A percentile compares a stretch with the other conserved stretches of the same genome.
Conservation (phyloP, 1,140 invertebrate species). For the Babylonia areolata region DNA sequence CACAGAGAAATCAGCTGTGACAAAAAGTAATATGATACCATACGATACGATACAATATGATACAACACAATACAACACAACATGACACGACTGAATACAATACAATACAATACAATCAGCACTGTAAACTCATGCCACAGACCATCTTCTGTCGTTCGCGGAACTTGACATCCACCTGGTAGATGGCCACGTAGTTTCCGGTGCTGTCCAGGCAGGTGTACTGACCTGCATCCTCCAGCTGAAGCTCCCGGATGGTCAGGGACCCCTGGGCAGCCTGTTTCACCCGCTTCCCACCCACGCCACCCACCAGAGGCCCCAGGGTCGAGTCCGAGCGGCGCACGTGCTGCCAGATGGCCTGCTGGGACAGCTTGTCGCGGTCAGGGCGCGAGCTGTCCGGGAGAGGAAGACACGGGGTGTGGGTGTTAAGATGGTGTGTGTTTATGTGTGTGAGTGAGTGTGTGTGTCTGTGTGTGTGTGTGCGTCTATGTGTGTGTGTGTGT, state of each 20-base stretch:
- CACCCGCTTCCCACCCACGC: conserved; percentile 26
- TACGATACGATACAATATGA: too few relatives aligned
- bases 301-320: background rate
- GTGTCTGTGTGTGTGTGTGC: background rate
- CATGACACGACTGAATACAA: too few relatives aligned
- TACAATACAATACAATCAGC: too few relatives aligned
- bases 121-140: too few relatives aligned
- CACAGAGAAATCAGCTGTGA: too few relatives aligned
- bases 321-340: conserved; percentile 42
- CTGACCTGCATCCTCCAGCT: conserved; percentile 62
- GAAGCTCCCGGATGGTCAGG: conserved; percentile 52
- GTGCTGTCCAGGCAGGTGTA: conserved; percentile 42
- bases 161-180: conserved; percentile 62
- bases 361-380: conserved; percentile 46
- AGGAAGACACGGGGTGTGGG: background rate
- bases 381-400: conserved; percentile 42
- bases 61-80: too few relatives aligned
- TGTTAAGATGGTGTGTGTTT: background rate
- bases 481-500: background rate
- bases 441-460: background rate
- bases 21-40: too few relatives aligned
- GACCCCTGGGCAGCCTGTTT: conserved; percentile 46
- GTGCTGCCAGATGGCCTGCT: conserved; percentile 50
- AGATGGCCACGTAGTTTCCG: conserved; percentile 51
- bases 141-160: conserved; percentile 49